These are phyloP conservation scores for Ficedula albicollis DNA, from an alignment of 2,797 vertebrate genomes.

Conservation along the genomic window DNA sequence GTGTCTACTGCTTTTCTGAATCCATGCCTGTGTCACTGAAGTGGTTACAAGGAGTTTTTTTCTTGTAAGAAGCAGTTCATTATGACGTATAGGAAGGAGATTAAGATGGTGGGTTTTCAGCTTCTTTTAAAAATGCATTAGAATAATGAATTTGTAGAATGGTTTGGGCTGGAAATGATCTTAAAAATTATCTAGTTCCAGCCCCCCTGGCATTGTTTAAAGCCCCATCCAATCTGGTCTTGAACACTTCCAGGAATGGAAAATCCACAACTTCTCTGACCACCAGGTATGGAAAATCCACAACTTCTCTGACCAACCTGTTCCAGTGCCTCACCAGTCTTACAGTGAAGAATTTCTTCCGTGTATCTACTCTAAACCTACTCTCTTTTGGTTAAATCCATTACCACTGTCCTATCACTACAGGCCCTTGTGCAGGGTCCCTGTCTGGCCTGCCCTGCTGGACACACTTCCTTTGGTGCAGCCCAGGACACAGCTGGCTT, in stretches of 20 bases:
- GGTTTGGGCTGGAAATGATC: neutral
- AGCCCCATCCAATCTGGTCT: neutral
- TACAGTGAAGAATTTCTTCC: neutral
- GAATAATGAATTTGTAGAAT: neutral
- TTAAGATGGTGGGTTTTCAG: accelerated
- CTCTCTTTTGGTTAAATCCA: neutral
- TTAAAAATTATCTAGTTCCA: neutral
- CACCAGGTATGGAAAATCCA: neutral
- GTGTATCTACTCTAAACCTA: neutral
- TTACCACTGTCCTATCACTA: accelerated
- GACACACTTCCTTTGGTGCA: neutral
- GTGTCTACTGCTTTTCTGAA: neutral
- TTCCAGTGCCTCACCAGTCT: neutral
- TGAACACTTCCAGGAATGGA: neutral
- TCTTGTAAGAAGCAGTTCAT: neutral
- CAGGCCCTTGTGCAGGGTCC: neutral
- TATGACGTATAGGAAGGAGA: neutral
- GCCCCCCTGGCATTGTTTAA: accelerated
- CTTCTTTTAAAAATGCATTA: neutral
- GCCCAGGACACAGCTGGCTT: neutral
- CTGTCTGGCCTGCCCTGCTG: neutral
- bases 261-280: neutral
- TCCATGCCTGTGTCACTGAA: neutral
- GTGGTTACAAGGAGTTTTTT: neutral
- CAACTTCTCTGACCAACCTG: neutral